Conservation (phyloP, 2,797 vertebrate species). For the Vireo griseus region DNA sequence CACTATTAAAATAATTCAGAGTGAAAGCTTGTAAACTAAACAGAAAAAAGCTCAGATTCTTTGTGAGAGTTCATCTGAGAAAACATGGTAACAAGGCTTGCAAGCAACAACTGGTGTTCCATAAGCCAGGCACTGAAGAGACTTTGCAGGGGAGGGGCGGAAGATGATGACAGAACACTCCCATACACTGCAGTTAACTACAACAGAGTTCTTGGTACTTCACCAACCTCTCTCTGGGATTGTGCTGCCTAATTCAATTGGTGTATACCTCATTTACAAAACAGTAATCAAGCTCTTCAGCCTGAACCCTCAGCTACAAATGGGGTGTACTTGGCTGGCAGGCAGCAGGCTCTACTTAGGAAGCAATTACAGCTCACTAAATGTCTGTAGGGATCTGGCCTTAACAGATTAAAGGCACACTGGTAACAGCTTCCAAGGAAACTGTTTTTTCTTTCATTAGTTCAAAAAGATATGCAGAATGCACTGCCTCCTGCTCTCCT, state of each 20-base stretch:
- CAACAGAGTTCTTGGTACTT: background rate
- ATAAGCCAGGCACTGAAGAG: background rate
- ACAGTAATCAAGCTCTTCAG: background rate
- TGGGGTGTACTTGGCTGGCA: background rate
- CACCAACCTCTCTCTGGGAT: background rate
- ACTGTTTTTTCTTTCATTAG: no score
- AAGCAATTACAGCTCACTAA: background rate
- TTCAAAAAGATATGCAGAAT: background rate
- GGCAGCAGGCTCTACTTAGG: background rate
- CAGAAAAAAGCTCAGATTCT: background rate
- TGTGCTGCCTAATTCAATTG: background rate
- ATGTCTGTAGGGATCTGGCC: background rate
- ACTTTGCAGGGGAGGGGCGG: background rate
- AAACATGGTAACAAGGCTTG: background rate
- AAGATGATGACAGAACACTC: background rate
- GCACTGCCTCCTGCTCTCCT: background rate
- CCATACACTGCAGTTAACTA: background rate
- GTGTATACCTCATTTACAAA: background rate
- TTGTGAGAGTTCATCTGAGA: background rate
- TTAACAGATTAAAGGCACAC: background rate
- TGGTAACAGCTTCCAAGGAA: background rate
- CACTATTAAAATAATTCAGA: background rate
- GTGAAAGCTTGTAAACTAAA: background rate
- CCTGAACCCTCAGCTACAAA: background rate
- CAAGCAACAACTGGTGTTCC: background rate